Evolutionary conservation across 37 sponge, comb jelly and placozoan genomes (phyloP).

Genomic region (Dysidea cf. avara): DNA sequence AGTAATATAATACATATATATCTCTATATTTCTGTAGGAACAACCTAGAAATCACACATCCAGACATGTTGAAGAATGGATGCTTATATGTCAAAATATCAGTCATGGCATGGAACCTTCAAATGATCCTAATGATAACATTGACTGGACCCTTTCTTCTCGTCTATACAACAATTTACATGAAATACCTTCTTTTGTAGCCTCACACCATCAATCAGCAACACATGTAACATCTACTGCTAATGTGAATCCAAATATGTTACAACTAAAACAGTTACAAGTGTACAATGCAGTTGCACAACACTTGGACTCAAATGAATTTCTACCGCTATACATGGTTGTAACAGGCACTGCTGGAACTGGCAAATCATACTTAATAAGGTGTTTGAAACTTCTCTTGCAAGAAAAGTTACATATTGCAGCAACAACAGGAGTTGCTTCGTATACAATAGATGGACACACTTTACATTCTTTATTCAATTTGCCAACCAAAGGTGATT

Average conservation of each 20-base stretch:
- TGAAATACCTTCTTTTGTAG: slow-evolving; percentile 19
- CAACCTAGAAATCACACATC: not conserved
- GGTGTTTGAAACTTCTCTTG: slow-evolving; percentile 1
- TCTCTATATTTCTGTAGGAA: slow-evolving; percentile 2
- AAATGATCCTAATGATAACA: no score
- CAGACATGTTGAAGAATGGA: slow-evolving; percentile 52
- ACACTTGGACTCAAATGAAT: not conserved
- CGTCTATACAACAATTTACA: slow-evolving; percentile 33
- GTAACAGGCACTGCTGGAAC: slow-evolving; percentile 41
- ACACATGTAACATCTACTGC: slow-evolving; percentile 1
- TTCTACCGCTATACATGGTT: slow-evolving; percentile 3
- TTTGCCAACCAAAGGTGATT: slow-evolving; percentile 3
- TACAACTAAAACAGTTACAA: slow-evolving; percentile 14
- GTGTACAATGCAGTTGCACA: slow-evolving; percentile 11
- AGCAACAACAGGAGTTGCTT: slow-evolving; percentile 35
- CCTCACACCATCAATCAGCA: not conserved
- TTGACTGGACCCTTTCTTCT: slow-evolving; percentile 18
- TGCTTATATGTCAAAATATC: slow-evolving; percentile 43
- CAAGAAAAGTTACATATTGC: not conserved
- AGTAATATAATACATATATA: no score
- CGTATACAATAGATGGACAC: slow-evolving; percentile 27
- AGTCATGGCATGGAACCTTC: slow-evolving; percentile 1
- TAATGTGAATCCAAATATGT: slow-evolving; percentile 13
- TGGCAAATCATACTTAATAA: slow-evolving; percentile 23
- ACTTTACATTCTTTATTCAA: slow-evolving; percentile 34